Conservation (phyloP, 1,140 invertebrate species). For the Heliconius melpomene region DNA sequence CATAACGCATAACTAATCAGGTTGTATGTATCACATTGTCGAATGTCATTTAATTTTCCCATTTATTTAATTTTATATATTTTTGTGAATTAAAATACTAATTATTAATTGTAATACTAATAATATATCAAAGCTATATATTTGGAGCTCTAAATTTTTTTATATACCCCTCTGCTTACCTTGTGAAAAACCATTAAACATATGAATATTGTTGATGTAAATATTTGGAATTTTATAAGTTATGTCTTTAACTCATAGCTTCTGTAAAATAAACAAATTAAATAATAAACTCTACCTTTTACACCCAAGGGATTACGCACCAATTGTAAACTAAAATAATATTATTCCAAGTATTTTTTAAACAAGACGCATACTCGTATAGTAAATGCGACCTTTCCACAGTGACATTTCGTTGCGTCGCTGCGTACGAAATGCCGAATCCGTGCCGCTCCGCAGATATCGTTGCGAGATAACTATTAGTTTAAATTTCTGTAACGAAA, state of each 20-base stretch:
- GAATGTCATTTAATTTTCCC: background rate
- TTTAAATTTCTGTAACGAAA: constrained; percentile 35
- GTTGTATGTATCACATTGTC: background rate
- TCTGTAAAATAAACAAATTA: background rate
- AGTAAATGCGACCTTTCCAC: constrained; percentile 53
- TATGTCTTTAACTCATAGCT: too few species aligned
- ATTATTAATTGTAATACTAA: too few species aligned
- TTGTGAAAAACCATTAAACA: too few species aligned
- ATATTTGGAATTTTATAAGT: too few species aligned
- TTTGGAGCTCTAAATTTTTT: too few species aligned
- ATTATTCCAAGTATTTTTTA: background rate
- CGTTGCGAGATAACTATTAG: constrained; percentile 30
- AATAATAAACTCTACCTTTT: too few species aligned
- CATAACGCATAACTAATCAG: background rate
- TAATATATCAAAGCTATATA: too few species aligned
- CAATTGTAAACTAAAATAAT: background rate
- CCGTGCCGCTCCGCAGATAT: constrained; percentile 50
- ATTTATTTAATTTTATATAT: background rate
- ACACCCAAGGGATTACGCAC: too few species aligned
- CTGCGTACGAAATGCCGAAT: constrained; percentile 72
- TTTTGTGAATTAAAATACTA: too few species aligned
- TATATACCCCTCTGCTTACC: too few species aligned
- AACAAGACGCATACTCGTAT: constrained; percentile 6
- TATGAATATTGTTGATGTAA: too few species aligned
- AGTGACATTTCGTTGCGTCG: constrained; percentile 64